Evolutionary conservation across 2,888 invertebrate genomes (phyloP), one percentile per base, ranked within the genome.

Genomic region (Caenorhabditis sp.): DNA sequence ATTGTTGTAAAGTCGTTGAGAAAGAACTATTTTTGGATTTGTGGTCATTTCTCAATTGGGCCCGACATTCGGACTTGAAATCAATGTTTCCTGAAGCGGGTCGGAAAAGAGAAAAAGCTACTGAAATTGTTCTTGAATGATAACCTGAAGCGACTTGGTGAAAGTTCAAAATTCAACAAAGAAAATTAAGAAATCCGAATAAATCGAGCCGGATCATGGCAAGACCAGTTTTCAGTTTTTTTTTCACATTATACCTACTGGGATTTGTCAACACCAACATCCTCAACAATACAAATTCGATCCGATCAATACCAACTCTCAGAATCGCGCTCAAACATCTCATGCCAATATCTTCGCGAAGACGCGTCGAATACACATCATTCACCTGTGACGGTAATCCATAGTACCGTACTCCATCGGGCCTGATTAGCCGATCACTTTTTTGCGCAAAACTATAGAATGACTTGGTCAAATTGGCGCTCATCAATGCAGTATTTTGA

Each of bases 401-500:
- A 10, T 23, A 24, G 17, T 24, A 21, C 27, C 55, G 57, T 19
- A 23, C 12, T 17, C 70, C 70, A 43, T 71, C 70, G 1, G 70
- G 59, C 17, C 70, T 8, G 3, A 71, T 50, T 0, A 63, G 1
- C 27, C 60, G 26, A n/a, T 71, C 70, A 4, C 23, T 50, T 24
- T 71, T 71, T n/a, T 59, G 53, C 37, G 66, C 70, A 24, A 60
- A 36, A n/a, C 54, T 61, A 17, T 61, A 66, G 21, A 36, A 71
- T 0, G 70, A 58, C 14, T 27, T 21, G 0, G 62, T 66, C 3
- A 71, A 19, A 19, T 71, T 71, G 23, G 62, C 62, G 8, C 62
- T 58, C 70, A 71, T 71, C 17, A 66, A 27, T 8, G 49, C 49
- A 23, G 70, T 71, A 43, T 71, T 66, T n/a, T 66, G 70, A 36